Percentiles rank a stretch among this genome's conserved stretches.
Conservation (phyloP, 2,888 invertebrate species). For the Ctena decussata region DNA sequence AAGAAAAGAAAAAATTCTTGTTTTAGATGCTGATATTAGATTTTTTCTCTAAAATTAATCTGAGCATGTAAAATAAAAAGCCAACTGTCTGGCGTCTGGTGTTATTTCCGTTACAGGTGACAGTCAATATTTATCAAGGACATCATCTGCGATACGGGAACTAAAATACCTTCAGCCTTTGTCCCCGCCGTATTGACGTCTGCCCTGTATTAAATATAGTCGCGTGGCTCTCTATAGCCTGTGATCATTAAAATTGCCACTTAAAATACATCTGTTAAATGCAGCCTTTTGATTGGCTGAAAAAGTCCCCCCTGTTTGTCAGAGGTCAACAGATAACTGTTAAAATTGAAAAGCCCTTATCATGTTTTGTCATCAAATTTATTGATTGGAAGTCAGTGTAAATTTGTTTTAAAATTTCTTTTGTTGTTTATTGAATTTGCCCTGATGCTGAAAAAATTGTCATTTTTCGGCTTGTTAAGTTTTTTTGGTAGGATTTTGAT, state of each 20-base stretch:
- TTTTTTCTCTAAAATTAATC: too few relatives aligned
- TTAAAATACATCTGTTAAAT: background rate
- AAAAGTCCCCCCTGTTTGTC: background rate
- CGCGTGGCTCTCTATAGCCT: background rate
- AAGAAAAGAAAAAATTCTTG: too few relatives aligned
- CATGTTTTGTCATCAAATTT: too few relatives aligned
- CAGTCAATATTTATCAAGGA: background rate
- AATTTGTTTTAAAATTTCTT: too few relatives aligned
- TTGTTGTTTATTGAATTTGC: too few relatives aligned
- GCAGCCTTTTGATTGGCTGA: background rate
- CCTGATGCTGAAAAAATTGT: too few relatives aligned
- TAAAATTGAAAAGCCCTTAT: background rate
- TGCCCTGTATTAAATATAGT: background rate
- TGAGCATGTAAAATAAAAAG: too few relatives aligned
- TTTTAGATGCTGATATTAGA: too few relatives aligned
- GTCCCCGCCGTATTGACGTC: background rate
- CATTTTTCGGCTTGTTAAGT: too few relatives aligned
- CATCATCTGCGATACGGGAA: background rate
- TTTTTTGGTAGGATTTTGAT: too few relatives aligned
- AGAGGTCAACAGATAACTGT: background rate
- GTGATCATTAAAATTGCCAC: background rate
- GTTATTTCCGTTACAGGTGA: background rate
- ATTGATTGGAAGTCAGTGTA: too few relatives aligned
- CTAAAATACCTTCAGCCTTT: background rate
- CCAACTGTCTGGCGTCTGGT: too few relatives aligned